A percentile compares a stretch with the other conserved stretches of the same genome.
phyloP scores from a whole-genome alignment of 2,113 vertebrate genomes.

The Mustela lutreola region DNA sequence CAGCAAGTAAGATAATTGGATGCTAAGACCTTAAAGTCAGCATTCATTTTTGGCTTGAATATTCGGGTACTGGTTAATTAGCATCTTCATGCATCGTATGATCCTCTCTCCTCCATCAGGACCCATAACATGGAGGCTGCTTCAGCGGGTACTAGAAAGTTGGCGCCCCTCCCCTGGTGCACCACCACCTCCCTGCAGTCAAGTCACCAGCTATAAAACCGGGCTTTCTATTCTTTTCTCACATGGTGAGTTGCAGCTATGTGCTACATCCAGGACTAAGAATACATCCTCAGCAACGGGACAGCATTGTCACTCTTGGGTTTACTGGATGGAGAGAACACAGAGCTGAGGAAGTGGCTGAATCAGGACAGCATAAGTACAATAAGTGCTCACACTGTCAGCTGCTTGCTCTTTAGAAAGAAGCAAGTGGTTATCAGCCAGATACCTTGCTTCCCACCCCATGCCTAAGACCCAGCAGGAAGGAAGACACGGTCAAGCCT shows the following conservation, averaged over 20 bases:
- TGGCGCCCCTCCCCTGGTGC: background rate
- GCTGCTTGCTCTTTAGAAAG: background rate
- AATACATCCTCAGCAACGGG: conserved; percentile 58
- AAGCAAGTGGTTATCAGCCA: background rate
- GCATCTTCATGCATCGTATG: background rate
- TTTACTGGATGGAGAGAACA: background rate
- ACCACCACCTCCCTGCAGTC: background rate
- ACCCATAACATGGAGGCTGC: conserved; percentile 28
- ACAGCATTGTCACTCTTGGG: conserved; percentile 12
- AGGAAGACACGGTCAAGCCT: background rate
- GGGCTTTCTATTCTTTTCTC: conserved; percentile 37
- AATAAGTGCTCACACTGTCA: background rate
- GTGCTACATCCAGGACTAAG: background rate
- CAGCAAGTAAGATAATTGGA: conserved; percentile 32
- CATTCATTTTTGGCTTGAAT: conserved; percentile 37
- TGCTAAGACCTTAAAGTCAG: conserved; percentile 46
- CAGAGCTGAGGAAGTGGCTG: background rate
- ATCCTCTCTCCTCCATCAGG: conserved; percentile 40
- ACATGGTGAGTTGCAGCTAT: background rate
- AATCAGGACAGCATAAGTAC: background rate
- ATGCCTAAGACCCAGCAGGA: background rate
- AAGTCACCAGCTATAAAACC: conserved; percentile 38
- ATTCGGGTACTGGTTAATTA: background rate
- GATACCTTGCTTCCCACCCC: background rate
- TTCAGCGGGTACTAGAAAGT: conserved; percentile 46